Conservation (phyloP, 2,797 vertebrate species). For the Lindbergichthys nudifrons region DNA sequence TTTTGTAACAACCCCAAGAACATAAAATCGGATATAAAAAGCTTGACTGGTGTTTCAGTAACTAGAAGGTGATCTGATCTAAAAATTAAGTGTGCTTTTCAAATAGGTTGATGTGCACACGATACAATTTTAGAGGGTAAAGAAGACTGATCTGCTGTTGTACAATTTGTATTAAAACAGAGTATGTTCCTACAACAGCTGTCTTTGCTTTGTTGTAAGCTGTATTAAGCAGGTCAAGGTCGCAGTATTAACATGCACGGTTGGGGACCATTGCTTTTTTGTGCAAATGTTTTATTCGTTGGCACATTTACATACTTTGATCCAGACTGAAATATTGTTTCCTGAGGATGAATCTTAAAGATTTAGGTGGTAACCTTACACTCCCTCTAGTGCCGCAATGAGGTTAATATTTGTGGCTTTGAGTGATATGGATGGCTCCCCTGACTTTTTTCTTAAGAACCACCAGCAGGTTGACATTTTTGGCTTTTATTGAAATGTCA, state of each 20-base stretch:
- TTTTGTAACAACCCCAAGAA: slow-evolving; percentile 10
- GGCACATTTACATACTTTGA: not conserved
- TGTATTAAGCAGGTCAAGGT: slow-evolving; percentile 13
- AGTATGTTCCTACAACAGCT: not conserved
- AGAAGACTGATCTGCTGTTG: not conserved
- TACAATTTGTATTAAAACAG: not conserved
- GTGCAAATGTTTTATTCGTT: not conserved
- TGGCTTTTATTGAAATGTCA: too few relatives aligned
- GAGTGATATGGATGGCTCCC: too few relatives aligned
- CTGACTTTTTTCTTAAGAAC: too few relatives aligned
- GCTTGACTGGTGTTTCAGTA: not conserved
- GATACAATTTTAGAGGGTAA: not conserved
- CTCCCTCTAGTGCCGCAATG: not conserved
- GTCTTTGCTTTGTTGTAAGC: slow-evolving; percentile 16
- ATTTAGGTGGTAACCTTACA: not conserved
- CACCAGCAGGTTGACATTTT: too few relatives aligned
- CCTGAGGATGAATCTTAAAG: not conserved
- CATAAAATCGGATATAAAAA: slow-evolving; percentile 21
- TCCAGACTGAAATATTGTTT: not conserved
- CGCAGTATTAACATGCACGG: not conserved
- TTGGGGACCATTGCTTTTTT: not conserved
- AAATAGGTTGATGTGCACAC: not conserved
- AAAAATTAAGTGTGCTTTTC: slow-evolving; percentile 10
- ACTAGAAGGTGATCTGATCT: slow-evolving; percentile 3
- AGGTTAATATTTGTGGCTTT: not conserved